Evolutionary conservation across 1,140 invertebrate genomes (phyloP).

Genomic region (Acromyrmex charruanus): DNA sequence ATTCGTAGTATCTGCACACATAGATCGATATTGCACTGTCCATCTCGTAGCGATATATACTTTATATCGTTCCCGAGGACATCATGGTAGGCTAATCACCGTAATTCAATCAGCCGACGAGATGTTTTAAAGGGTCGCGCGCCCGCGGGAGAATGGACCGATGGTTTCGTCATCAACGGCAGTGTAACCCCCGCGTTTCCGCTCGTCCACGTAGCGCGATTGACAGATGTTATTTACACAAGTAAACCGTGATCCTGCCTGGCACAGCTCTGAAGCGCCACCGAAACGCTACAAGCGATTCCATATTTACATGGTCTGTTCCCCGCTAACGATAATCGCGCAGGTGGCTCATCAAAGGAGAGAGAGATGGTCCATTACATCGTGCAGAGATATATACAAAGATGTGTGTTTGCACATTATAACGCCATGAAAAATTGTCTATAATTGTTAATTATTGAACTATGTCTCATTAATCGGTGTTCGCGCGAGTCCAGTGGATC

Average conservation of each 20-base stretch:
- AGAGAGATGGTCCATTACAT: constrained; percentile 29
- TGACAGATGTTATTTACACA: constrained; percentile 85
- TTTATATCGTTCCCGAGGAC: constrained; percentile 23
- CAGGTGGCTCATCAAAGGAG: constrained; percentile 53
- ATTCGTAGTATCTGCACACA: neutral
- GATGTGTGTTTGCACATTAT: constrained; percentile 28
- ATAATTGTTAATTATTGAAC: neutral
- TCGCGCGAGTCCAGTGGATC: no score
- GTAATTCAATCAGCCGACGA: constrained; percentile 54
- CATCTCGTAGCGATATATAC: neutral
- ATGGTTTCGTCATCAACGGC: constrained; percentile 33
- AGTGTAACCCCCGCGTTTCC: neutral
- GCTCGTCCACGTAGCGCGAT: constrained; percentile 75
- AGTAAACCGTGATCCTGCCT: constrained; percentile 64
- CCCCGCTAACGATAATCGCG: constrained; percentile 47
- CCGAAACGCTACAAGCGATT: constrained; percentile 46
- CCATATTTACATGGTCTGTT: constrained; percentile 58
- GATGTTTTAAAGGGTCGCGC: constrained; percentile 54
- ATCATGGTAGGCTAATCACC: constrained; percentile 26
- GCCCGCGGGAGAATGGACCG: neutral
- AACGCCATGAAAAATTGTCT: no score
- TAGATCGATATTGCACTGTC: neutral
- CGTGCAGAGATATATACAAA: constrained; percentile 7
- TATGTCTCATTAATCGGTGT: neutral
- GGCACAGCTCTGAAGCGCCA: constrained; percentile 52